A percentile compares a stretch with the other conserved stretches of the same genome.
These are phyloP conservation scores for Drosophila ustulata DNA, from an alignment of 2,888 invertebrate genomes.

Conservation along the genomic window DNA sequence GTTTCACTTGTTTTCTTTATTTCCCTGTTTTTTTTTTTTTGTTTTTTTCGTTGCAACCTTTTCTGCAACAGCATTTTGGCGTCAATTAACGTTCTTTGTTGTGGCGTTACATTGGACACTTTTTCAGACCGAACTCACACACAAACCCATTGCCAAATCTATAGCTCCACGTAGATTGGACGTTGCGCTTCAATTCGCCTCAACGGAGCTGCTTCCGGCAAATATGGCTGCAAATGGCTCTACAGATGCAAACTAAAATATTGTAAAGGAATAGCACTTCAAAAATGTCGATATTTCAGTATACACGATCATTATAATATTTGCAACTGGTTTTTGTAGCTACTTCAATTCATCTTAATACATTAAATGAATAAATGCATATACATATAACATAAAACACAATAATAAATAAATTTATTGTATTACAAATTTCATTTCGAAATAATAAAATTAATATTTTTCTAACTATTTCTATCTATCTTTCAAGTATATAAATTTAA, in stretches of 20 bases:
- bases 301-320: no score
- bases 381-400: no score
- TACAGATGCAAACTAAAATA: conserved; percentile 5
- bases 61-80: conserved; percentile 74
- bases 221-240: conserved; percentile 19
- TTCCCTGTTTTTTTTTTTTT: conserved; percentile 19
- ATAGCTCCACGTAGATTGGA: conserved; percentile 74
- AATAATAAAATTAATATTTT: no score
- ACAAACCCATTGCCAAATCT: conserved; percentile 58
- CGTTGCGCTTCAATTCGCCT: conserved; percentile 71
- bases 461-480: no score
- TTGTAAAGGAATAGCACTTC: neutral
- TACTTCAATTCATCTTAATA: neutral
- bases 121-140: conserved; percentile 58
- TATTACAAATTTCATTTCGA: no score
- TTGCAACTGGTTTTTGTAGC: no score
- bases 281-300: neutral
- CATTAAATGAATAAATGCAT: neutral
- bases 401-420: neutral
- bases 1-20: conserved; percentile 22
- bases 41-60: conserved; percentile 34
- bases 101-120: conserved; percentile 84
- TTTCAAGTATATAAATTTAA: no score
- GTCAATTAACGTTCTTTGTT: conserved; percentile 84
- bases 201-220: conserved; percentile 18